Evolutionary conservation across 2,797 vertebrate genomes (phyloP), one percentile per base, ranked within the genome.

Genomic region (Ptychobarbus kaznakovi): DNA sequence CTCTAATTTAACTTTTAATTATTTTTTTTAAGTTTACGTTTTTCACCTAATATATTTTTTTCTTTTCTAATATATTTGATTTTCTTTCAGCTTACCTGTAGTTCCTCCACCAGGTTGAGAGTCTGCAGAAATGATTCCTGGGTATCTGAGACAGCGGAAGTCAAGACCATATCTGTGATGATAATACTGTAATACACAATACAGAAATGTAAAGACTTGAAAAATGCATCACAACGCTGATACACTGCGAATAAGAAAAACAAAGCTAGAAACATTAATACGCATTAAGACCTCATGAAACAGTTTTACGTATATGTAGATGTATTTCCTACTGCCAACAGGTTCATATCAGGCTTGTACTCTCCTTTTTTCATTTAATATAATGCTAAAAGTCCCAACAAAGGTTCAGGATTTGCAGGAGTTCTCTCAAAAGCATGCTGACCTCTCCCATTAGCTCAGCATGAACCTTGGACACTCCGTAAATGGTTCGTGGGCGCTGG

Each of bases 361-460:
- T 32, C 9, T 75, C 18, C 6, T 6, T 75, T 75, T 53, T 3
- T 35, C 2, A 53, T 53, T 35, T 35, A 35, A 75, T 75, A 75
- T 75, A 11, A 53, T 53, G 28, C 49, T 22, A 28, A 58, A 22
- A 6, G 51, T 49, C 11, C 12, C 28, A 18, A 0, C 3, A 28
- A 42, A 56, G 42, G 53, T 58, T 81, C 77, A 82, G 35, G 8
- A 49, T 42, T 8, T 22, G 18, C 4, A 20, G 12, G 53, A 44
- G n/a, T 35, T 35, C 28, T 22, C 4, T 22, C 28, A 58, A 42
- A 78, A 22, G 25, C 42, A 22, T 38, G 15, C 95, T 92, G 80
- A 99, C 98, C 92, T 99, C 97, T 93, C 98, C 98, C 96, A 99
- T 98, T 84, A 99, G 95, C 93, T 99, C 98, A 0, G 97, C 96